A percentile compares a stretch with the other conserved stretches of the same genome.
Evolutionary conservation across 2,113 vertebrate genomes (phyloP).

Genomic region (Sialia sialis): DNA sequence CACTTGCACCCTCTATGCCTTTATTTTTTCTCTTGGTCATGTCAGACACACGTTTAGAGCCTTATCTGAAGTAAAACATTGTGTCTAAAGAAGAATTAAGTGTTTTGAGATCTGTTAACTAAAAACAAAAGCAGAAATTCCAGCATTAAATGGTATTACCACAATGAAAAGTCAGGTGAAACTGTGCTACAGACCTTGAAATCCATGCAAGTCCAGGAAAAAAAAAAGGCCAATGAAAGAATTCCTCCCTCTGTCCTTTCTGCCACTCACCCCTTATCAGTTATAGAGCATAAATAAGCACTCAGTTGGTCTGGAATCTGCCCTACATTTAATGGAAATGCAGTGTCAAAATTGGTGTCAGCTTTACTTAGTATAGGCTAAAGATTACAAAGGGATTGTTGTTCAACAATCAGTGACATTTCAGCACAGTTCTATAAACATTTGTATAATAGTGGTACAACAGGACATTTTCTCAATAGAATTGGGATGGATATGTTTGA

Average conservation of each 20-base stretch:
- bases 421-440: neutral
- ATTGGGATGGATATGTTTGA: neutral
- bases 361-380: neutral
- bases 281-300: neutral
- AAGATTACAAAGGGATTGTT: fast-evolving
- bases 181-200: neutral
- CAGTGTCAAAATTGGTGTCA: neutral
- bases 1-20: neutral
- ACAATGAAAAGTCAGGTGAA: neutral
- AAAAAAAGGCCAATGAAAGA: neutral
- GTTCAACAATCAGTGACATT: neutral
- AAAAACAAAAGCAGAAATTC: neutral
- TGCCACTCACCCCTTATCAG: neutral
- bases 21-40: neutral
- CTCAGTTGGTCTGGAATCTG: neutral
- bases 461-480: neutral
- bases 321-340: neutral
- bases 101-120: neutral
- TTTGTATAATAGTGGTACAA: neutral
- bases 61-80: neutral
- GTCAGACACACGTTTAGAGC: neutral
- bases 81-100: neutral
- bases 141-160: neutral
- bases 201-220: neutral
- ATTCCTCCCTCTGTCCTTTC: neutral